Base-by-base conservation (phyloP, 1,140 invertebrate genomes). In the Tigriopus japonicus region DNA sequence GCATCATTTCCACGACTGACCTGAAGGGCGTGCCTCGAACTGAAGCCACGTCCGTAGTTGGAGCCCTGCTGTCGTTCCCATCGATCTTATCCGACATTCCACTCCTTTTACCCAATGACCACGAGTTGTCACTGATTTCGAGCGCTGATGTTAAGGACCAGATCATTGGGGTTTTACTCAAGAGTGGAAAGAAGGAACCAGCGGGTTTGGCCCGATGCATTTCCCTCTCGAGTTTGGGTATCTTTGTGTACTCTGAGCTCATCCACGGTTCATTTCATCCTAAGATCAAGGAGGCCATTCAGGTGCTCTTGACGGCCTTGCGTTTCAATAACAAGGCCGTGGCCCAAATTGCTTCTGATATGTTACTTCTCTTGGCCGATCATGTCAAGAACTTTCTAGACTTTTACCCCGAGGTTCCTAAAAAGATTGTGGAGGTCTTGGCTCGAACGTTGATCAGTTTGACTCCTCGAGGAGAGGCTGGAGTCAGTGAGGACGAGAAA, bases 1-100 rank as follows among this genome's bases (percentile, higher is more conserved):
- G 85, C 6, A 80, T 96, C 64, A 75, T 94, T 41, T 85, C 83
- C 64, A 84, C 81, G 35, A 77, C 81, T 10, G 88, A 94, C 70
- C 76, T 86, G 42, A 81, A 83, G 72, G 75, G 76, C 68, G 82
- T 84, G 61, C 90, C 91, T 1, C 77, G 89, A 62, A 83, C 83
- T 14, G 91, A 96, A 69, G 90, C 92, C 0, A 80, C 91, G n/a
- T 86, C 88, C 0, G 82, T 96, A 52, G 74, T 98, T 7, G 90
- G 88, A 1, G 83, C 85, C 0, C 72, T 96, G 45, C 73, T 95
- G 19, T 84, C 85, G 64, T 79, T 92, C 61, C 85, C 88, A 0
- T 77, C 84, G 63, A 79, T 82, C 45, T 76, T 85, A 60, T 76
- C 80, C 66, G 81, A 84, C 62, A 76, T 89, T 12, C 83, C 84